A percentile compares a stretch with the other conserved stretches of the same genome.
Conservation (phyloP, 2,797 vertebrate genomes). For the Tokudaia tokunoshimensis region DNA sequence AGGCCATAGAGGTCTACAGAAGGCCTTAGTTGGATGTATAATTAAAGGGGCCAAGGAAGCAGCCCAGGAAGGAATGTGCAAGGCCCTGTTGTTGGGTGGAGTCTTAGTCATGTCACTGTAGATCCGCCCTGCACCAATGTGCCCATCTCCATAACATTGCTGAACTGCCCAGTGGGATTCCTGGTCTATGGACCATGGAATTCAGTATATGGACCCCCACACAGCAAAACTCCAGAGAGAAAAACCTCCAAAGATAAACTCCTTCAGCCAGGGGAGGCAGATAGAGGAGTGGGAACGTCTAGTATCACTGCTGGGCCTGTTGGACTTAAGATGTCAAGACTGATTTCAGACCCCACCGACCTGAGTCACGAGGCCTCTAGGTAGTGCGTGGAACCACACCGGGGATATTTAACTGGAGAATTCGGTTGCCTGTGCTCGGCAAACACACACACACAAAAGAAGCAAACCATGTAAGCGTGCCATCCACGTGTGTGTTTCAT, state of each 20-base stretch:
- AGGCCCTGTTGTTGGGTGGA: too few relatives aligned
- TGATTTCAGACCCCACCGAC: neutral
- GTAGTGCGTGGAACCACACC: neutral
- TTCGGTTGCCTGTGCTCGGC: neutral
- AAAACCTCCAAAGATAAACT: neutral
- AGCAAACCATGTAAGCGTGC: accelerated
- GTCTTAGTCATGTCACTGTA: neutral
- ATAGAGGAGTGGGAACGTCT: neutral
- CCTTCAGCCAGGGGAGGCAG: neutral
- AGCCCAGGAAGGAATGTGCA: neutral
- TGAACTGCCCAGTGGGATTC: neutral
- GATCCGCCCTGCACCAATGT: neutral
- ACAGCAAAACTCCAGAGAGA: neutral
- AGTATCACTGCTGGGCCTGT: too few relatives aligned
- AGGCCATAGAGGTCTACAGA: neutral
- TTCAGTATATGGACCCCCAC: neutral
- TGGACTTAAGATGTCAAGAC: neutral
- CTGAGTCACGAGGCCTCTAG: too few relatives aligned
- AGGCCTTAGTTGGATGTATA: neutral
- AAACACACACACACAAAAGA: too few relatives aligned
- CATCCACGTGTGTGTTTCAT: neutral
- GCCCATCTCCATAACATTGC: neutral
- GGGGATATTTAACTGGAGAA: neutral
- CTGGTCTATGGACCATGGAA: neutral
- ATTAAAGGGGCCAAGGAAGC: neutral